phyloP scores from a whole-genome alignment of 35 echinoderm and acorn worm species.

The Apostichopus parvimensis region DNA sequence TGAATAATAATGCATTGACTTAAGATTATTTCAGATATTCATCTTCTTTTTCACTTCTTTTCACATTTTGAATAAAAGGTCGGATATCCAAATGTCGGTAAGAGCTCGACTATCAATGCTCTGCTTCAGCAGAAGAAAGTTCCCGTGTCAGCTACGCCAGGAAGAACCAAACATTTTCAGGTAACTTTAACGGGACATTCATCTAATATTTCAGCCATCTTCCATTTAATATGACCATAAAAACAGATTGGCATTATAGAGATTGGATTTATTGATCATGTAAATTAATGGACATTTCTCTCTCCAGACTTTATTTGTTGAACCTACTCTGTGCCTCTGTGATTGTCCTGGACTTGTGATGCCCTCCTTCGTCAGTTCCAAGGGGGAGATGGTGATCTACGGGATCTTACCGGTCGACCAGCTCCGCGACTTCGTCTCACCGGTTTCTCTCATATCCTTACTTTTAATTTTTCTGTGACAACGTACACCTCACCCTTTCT shows the following conservation, averaged over 20 bases:
- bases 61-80: conserved; percentile 68
- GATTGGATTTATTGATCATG: not conserved
- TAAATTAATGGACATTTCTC: not conserved
- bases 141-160: conserved; percentile 94
- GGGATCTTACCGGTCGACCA: conserved; percentile 94
- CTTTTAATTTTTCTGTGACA: too few relatives aligned
- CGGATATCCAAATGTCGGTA: conserved; percentile 98
- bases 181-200: conserved; percentile 27
- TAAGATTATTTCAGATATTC: not conserved
- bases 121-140: conserved; percentile 94
- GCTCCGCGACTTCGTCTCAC: conserved; percentile 75
- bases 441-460: conserved; percentile 92
- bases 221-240: too few relatives aligned
- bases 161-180: conserved; percentile 99
- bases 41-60: not conserved
- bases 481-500: too few relatives aligned
- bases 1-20: not conserved
- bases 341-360: conserved; percentile 97
- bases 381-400: conserved; percentile 87
- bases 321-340: conserved; percentile 85
- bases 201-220: too few relatives aligned
- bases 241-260: too few relatives aligned
- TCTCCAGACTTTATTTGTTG: conserved; percentile 89
- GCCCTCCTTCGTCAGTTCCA: conserved; percentile 91
- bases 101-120: conserved; percentile 99